Base-by-base conservation (phyloP, 2,797 vertebrate genomes). In the Microctenopoma steveboyesi region DNA sequence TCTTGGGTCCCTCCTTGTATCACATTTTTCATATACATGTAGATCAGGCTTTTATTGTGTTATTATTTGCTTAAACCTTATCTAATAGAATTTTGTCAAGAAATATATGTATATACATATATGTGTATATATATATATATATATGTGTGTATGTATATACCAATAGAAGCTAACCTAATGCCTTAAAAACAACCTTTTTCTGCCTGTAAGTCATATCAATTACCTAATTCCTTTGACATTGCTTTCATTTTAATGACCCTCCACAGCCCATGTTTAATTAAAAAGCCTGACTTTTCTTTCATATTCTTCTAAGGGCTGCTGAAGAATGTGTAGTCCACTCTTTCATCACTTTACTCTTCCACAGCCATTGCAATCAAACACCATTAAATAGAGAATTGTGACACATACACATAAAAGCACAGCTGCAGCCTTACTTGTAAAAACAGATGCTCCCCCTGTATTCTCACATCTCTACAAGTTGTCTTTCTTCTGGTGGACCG, bases 181-280 rank as follows among this genome's bases (percentile, higher is more conserved):
- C 74, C 78, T 56, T 72, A 54, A 72, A 77, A 79, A 50, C 37
- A 62, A 28, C 46, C 46, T 51, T 37, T 56, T 65, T 54, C 28
- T 60, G 39, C 39, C 55, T 70, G 37, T 4, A n/a, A 81, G 57
- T 66, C 67, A 48, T 54, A 74, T 72, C 65, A 71, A 0, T 78
- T 64, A 45, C 60, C 50, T 56, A 14, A n/a, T 64, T 76, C 74
- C 53, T 81, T 78, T 72, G 62, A 72, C 72, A 65, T 61, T 10
- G 62, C 60, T 78, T 58, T 78, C 64, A 4, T 69, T 79, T 68
- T 80, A 74, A 76, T 81, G 55, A 83, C 69, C 50, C 35, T 76
- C 63, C 57, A 56, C 56, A 68, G 56, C 39, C 40, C 52, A 9
- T 68, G 59, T 69, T 76, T 64, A 72, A 59, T 77, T 71, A 52